Evolutionary conservation across 2,888 invertebrate species (phyloP), one percentile per base, ranked within the genome.

Genomic region (Trichopria drosophilae): DNA sequence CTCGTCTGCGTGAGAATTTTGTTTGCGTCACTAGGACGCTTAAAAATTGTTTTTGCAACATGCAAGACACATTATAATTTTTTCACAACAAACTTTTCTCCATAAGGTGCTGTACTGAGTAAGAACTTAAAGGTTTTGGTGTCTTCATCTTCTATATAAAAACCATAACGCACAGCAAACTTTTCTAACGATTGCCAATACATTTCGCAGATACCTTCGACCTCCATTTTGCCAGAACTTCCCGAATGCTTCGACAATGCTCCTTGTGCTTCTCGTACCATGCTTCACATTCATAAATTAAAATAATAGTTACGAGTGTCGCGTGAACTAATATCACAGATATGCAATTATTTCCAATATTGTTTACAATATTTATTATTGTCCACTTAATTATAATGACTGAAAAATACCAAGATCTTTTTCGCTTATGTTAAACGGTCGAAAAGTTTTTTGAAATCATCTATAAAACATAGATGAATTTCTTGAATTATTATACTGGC

Each of bases 81-180:
- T 44, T 44, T 44, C 6, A 48, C 35, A 16, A 36, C 22, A 48
- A 48, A 44, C n/a, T 47, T 37, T 26, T 46, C 46, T 20, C 53
- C 43, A 47, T 53, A 57, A 9, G 49, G 49, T 26, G 10, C 7
- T 31, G 39, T 34, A 29, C 51, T 32, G 6, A 41, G 15, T 32
- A 56, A 10, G n/a, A 34, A 24, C 42, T 57, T 57, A 18, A 53
- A 53, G 24, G 53, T 57, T 28, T 50, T 51, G 7, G 45, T 26
- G 43, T 55, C 51, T 10, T 53, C 57, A 37, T 58, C 50, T 12
- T 55, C 57, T 24, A 55, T 58, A 37, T 58, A 55, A 35, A 26
- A 36, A 13, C 37, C 34, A 24, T 55, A 58, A 5, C 28, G 29
- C 15, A 54, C 47, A 15, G 16, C 23, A 39, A 26, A 46, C 15